phyloP scores from a whole-genome alignment of 1,140 invertebrate species.

The Drosophila kepulauana region DNA sequence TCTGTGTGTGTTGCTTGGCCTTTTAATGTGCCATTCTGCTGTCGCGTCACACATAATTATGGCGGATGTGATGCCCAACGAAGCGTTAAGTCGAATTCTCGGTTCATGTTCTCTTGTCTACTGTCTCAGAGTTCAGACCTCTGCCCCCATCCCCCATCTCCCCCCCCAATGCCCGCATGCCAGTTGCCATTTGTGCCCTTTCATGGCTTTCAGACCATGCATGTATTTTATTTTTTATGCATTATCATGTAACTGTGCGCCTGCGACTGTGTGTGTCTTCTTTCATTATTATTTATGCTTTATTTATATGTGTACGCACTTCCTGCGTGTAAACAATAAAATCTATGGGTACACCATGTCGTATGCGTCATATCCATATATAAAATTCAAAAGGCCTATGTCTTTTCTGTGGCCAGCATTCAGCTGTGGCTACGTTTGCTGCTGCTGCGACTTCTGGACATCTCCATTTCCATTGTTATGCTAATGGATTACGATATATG shows the following conservation, averaged over 20 bases:
- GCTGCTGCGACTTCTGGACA: constrained; percentile 43
- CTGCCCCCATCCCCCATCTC: not conserved
- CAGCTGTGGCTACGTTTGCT: constrained; percentile 26
- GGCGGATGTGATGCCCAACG: constrained; percentile 79
- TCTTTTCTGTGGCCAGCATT: constrained; percentile 50
- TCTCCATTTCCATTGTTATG: constrained; percentile 75
- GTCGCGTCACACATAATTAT: constrained; percentile 84
- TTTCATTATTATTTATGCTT: constrained; percentile 83
- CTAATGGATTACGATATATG: constrained; percentile 82
- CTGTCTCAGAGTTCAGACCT: not conserved
- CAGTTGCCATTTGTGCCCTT: constrained; percentile 67
- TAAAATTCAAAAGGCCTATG: constrained; percentile 54
- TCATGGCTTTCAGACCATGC: constrained; percentile 64
- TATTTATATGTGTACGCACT: constrained; percentile 83
- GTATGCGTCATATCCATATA: constrained; percentile 65
- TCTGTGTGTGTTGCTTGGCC: constrained; percentile 27
- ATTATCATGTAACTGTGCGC: constrained; percentile 71
- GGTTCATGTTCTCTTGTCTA: constrained; percentile 51
- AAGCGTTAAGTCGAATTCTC: constrained; percentile 81
- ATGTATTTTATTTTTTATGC: constrained; percentile 83
- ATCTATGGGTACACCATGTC: constrained; percentile 61
- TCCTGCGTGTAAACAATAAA: constrained; percentile 70
- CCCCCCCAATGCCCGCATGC: constrained; percentile 5
- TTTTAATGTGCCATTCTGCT: constrained; percentile 72
- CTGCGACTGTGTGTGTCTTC: constrained; percentile 57